A percentile compares a stretch with the other conserved stretches of the same genome.
Evolutionary conservation across 2,113 vertebrate species (phyloP).

Genomic region (Centropus bengalensis): DNA sequence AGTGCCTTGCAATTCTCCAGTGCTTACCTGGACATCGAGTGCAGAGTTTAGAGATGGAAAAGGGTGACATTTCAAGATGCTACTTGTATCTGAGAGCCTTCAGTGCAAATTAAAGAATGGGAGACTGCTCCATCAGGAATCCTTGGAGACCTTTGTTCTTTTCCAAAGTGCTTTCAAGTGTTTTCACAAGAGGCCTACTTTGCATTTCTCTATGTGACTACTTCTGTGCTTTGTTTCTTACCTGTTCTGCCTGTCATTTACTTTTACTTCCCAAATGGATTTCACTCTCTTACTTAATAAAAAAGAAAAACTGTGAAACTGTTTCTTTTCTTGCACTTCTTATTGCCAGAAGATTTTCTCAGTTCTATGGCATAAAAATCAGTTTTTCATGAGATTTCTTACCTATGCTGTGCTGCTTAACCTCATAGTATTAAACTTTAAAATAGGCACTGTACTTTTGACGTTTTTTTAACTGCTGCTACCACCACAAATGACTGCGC

Average conservation of each 20-base stretch:
- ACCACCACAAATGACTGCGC: neutral
- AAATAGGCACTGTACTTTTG: neutral
- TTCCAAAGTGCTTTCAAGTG: conserved; percentile 40
- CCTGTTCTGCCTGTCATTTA: neutral
- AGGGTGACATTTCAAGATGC: conserved; percentile 27
- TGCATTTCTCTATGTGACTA: neutral
- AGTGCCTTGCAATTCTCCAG: neutral
- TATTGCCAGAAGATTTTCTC: neutral
- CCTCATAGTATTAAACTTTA: neutral
- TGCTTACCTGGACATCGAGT: neutral
- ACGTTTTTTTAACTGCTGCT: neutral
- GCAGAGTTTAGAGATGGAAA: neutral
- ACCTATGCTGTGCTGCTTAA: neutral
- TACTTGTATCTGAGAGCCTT: neutral
- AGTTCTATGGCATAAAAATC: neutral
- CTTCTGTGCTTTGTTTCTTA: neutral
- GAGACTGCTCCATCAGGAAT: conserved; percentile 36
- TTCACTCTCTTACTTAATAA: neutral
- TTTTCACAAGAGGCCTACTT: neutral
- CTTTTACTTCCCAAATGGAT: conserved; percentile 24
- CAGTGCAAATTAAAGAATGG: conserved; percentile 7
- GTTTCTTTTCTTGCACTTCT: neutral
- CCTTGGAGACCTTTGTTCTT: conserved; percentile 19
- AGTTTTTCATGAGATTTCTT: neutral
- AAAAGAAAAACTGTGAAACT: neutral